Evolutionary conservation across 2,888 invertebrate species (phyloP).

Genomic region (Ornithoptera alexandrae): DNA sequence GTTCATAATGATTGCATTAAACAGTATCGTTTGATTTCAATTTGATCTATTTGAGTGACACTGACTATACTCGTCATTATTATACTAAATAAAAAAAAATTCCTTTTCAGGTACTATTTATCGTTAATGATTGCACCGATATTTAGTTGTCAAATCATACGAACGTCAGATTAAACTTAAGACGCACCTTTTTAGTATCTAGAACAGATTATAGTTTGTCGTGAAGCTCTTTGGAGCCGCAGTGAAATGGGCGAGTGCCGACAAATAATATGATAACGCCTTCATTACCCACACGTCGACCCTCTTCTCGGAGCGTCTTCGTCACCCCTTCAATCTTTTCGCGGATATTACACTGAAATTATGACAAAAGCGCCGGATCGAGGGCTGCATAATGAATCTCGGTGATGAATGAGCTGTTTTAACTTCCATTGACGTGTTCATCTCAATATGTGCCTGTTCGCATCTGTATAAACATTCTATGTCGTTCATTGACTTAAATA

Average conservation of each 20-base stretch:
- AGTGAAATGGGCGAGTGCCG: conserved; percentile 39
- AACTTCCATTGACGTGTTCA: conserved; percentile 50
- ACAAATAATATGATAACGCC: conserved; percentile 68
- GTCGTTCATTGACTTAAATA: too few relatives aligned
- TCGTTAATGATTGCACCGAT: too few relatives aligned
- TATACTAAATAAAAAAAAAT: too few relatives aligned
- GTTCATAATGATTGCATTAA: too few relatives aligned
- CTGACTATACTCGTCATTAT: too few relatives aligned
- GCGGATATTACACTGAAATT: conserved; percentile 76
- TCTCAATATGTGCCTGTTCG: conserved; percentile 18
- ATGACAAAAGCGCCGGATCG: conserved; percentile 66
- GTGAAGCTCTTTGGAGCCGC: conserved; percentile 22
- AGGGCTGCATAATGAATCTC: conserved; percentile 61
- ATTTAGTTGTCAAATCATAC: too few relatives aligned
- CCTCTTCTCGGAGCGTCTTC: conserved; percentile 68
- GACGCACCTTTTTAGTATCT: too few relatives aligned
- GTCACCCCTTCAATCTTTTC: conserved; percentile 72
- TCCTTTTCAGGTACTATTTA: too few relatives aligned
- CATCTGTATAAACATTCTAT: background rate
- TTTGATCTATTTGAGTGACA: too few relatives aligned
- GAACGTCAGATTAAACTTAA: too few relatives aligned
- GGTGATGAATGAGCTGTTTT: conserved; percentile 62
- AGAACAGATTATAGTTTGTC: too few relatives aligned
- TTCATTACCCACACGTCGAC: conserved; percentile 76
- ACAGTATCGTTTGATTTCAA: too few relatives aligned